A percentile compares a stretch with the other conserved stretches of the same genome.
Conservation (phyloP, 2,113 vertebrate genomes). For the Petrocephalus zakoni region DNA sequence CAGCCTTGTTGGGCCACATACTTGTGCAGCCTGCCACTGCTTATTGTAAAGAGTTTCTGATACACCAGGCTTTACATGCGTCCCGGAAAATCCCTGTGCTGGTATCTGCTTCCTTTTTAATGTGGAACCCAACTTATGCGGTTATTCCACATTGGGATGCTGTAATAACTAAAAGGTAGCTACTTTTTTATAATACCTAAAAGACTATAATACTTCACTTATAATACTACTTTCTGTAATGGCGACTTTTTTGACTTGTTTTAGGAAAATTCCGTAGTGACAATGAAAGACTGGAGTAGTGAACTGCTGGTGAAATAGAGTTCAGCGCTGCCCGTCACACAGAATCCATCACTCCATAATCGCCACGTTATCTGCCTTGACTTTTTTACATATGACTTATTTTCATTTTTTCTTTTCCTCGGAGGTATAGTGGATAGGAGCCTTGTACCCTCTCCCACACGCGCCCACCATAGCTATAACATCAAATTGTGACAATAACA, state of each 20-base stretch:
- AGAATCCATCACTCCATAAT: conserved; percentile 17
- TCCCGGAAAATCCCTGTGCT: conserved; percentile 31
- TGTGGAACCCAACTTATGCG: conserved; percentile 18
- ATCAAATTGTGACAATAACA: neutral
- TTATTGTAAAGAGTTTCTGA: conserved; percentile 6
- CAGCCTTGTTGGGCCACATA: neutral
- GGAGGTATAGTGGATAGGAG: neutral
- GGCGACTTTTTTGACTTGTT: neutral
- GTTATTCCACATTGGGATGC: conserved; percentile 3
- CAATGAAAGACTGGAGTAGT: neutral
- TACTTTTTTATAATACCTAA: neutral
- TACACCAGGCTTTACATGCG: conserved; percentile 16
- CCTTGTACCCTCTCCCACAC: neutral
- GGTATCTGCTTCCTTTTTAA: conserved; percentile 29
- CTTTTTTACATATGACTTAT: neutral
- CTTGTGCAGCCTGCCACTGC: conserved; percentile 9
- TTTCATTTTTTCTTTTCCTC: neutral
- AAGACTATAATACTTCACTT: no score
- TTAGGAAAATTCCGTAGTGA: neutral
- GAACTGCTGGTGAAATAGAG: neutral
- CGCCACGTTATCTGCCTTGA: neutral
- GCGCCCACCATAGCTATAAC: neutral
- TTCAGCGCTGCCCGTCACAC: neutral
- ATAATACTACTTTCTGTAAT: neutral
- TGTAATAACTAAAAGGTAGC: neutral